These are phyloP conservation scores for Sinopyrophorus schimmeli DNA, from an alignment of 2,888 invertebrate species.

Conservation along the genomic window DNA sequence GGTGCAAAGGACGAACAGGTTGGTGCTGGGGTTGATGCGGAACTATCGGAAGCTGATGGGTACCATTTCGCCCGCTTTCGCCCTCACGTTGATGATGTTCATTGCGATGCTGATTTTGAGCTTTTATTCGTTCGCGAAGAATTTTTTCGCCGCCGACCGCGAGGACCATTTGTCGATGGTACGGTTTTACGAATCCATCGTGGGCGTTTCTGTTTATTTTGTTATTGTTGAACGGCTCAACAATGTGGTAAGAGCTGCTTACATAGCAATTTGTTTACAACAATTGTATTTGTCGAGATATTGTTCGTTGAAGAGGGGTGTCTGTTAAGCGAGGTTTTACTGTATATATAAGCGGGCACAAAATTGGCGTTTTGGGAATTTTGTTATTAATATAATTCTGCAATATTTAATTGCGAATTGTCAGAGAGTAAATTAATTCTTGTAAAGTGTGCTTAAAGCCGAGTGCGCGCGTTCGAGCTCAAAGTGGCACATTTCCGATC, in stretches of 20 bases:
- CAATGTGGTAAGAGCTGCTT: constrained; percentile 1
- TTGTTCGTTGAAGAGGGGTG: background rate
- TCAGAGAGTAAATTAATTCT: background rate
- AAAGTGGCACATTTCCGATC: too few species aligned
- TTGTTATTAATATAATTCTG: too few species aligned
- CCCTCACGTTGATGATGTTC: background rate
- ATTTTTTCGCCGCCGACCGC: background rate
- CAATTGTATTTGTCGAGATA: background rate
- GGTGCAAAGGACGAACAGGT: constrained; percentile 1
- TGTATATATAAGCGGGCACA: too few species aligned
- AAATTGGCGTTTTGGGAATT: too few species aligned
- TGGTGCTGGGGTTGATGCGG: constrained; percentile 4
- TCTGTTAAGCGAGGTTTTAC: too few species aligned
- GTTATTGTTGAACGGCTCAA: background rate
- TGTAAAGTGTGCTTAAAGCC: too few species aligned
- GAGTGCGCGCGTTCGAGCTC: too few species aligned
- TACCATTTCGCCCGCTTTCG: constrained; percentile 1
- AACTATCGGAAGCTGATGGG: background rate
- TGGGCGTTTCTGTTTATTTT: background rate
- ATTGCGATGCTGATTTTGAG: background rate
- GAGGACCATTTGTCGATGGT: background rate
- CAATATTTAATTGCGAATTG: too few species aligned
- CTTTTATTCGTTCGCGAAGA: background rate
- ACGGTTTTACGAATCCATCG: background rate
- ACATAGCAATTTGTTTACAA: background rate